phyloP scores from a whole-genome alignment of 2,113 vertebrate species.

The Spermophilus dauricus region DNA sequence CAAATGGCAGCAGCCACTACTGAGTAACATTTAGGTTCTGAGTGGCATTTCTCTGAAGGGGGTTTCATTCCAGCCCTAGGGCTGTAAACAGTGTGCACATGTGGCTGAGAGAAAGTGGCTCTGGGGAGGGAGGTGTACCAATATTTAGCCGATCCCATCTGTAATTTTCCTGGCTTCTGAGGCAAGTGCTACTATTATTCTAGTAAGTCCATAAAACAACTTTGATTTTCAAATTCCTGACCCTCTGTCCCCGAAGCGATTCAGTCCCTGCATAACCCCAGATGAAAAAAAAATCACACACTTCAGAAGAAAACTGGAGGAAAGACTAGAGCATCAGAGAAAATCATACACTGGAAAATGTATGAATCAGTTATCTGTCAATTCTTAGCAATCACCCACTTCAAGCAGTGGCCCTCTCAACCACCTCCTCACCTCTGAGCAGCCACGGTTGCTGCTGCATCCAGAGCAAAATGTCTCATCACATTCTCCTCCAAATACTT shows the following conservation, averaged over 20 bases:
- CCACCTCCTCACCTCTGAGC: conserved; percentile 92
- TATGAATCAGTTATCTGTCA: not conserved
- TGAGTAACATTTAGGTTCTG: conserved; percentile 71
- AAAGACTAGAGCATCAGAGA: not conserved
- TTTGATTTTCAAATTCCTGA: conserved; percentile 23
- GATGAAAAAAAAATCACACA: not conserved
- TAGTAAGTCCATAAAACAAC: not conserved
- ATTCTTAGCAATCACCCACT: not conserved
- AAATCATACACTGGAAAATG: not conserved
- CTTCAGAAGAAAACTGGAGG: not conserved
- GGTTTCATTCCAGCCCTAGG: conserved; percentile 30
- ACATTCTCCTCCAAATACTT: conserved; percentile 99
- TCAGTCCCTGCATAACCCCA: not conserved
- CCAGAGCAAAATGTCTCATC: conserved; percentile 98
- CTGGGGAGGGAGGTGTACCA: not conserved
- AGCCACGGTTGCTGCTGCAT: conserved; percentile 96
- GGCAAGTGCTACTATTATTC: conserved; percentile 46
- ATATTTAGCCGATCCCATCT: not conserved
- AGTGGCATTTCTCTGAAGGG: conserved; percentile 49
- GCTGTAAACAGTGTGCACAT: conserved; percentile 17
- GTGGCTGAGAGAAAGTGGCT: not conserved
- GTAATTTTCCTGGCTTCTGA: not conserved
- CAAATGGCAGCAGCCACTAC: conserved; percentile 67
- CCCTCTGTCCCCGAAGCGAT: not conserved
- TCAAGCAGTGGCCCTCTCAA: not conserved